Evolutionary conservation across 2,888 invertebrate genomes (phyloP).

Genomic region (Ophioninae sp.): DNA sequence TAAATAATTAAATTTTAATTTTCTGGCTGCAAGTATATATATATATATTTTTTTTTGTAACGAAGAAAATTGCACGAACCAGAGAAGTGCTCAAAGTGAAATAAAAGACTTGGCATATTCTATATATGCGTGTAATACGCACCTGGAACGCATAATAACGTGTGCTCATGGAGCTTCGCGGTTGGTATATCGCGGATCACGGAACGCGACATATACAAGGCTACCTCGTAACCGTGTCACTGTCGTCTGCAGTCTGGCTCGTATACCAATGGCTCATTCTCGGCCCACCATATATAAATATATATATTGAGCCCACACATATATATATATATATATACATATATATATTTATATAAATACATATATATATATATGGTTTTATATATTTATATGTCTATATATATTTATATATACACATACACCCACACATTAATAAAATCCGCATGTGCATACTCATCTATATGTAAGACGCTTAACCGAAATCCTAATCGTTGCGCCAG

Average conservation of each 20-base stretch:
- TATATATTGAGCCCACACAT: neutral
- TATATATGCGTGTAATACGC: conserved; percentile 66
- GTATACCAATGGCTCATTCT: conserved; percentile 43
- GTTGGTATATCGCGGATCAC: conserved; percentile 57
- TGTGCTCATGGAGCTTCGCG: conserved; percentile 37
- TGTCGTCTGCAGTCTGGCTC: conserved; percentile 71
- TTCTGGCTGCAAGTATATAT: too few species aligned
- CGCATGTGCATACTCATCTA: conserved; percentile 72
- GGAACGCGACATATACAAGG: conserved; percentile 71
- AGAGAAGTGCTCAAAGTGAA: conserved; percentile 28
- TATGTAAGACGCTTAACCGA: conserved; percentile 76
- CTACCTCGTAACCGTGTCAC: conserved; percentile 77
- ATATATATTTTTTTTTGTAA: neutral
- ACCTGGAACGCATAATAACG: conserved; percentile 64
- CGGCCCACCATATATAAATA: neutral
- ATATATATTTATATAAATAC: neutral
- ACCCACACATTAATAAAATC: neutral
- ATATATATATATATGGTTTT: conserved; percentile 3
- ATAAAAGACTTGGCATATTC: conserved; percentile 22
- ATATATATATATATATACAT: neutral
- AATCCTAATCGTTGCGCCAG: conserved; percentile 72
- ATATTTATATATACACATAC: neutral
- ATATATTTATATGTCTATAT: conserved; percentile 28
- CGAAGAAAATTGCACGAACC: neutral
- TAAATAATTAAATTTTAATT: too few species aligned